A percentile compares a stretch with the other conserved stretches of the same genome.
phyloP scores from a whole-genome alignment of 2,888 invertebrate species.

The Girardia tigrina region DNA sequence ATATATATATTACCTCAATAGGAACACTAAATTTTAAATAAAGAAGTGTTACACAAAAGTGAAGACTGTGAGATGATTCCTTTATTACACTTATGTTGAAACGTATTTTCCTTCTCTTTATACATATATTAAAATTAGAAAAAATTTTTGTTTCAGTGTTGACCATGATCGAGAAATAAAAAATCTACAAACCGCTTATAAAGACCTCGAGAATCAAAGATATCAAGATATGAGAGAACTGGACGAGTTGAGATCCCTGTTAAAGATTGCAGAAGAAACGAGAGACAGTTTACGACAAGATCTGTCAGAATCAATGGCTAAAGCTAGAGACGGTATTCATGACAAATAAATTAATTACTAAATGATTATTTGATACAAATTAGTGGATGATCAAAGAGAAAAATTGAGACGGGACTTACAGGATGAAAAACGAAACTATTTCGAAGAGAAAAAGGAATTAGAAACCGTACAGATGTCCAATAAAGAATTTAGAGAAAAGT shows the following conservation, averaged over 20 bases:
- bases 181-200: slow-evolving; percentile 44
- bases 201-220: slow-evolving; percentile 47
- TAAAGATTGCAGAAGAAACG: slow-evolving; percentile 66
- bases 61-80: no score
- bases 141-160: slow-evolving; percentile 37
- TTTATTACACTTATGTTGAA: no score
- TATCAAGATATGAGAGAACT: slow-evolving; percentile 56
- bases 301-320: slow-evolving; percentile 68
- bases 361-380: not conserved
- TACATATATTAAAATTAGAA: no score
- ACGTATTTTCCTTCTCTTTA: no score
- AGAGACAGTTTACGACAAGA: slow-evolving; percentile 70
- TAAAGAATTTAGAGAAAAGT: slow-evolving; percentile 71
- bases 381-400: slow-evolving; percentile 47
- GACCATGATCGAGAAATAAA: slow-evolving; percentile 58
- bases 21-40: no score
- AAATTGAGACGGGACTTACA: slow-evolving; percentile 61
- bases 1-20: no score
- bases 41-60: no score
- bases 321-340: slow-evolving; percentile 65
- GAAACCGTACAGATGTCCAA: slow-evolving; percentile 72
- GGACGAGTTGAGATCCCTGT: slow-evolving; percentile 62
- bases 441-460: slow-evolving; percentile 65
- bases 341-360: not conserved
- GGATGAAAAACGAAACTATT: slow-evolving; percentile 67